phyloP scores from a whole-genome alignment of 2,113 vertebrate species.

The Coreoperca whiteheadi region DNA sequence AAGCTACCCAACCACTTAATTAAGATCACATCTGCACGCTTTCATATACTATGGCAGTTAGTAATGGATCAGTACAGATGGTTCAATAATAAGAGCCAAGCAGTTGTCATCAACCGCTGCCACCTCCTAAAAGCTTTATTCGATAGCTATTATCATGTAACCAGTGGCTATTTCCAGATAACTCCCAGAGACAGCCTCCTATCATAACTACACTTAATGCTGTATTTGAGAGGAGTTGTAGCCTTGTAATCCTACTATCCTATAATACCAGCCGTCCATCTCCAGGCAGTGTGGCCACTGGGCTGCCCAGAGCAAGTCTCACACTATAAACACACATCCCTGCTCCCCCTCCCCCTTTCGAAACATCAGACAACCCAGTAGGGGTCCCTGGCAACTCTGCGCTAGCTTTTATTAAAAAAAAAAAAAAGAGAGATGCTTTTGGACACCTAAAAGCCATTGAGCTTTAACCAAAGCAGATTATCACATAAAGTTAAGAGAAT shows the following conservation, averaged over 20 bases:
- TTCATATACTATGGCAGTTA: conserved; percentile 64
- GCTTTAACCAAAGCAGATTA: conserved; percentile 61
- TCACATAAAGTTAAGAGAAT: conserved; percentile 39
- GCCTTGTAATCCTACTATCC: conserved; percentile 81
- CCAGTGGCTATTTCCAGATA: conserved; percentile 80
- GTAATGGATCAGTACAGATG: conserved; percentile 60
- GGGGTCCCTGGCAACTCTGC: conserved; percentile 53
- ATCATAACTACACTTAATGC: conserved; percentile 79
- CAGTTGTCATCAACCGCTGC: conserved; percentile 67
- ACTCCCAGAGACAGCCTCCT: conserved; percentile 74
- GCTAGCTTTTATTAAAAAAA: conserved; percentile 6
- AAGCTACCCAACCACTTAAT: conserved; percentile 68
- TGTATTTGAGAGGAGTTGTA: conserved; percentile 72
- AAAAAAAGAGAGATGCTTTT: conserved; percentile 16
- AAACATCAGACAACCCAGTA: conserved; percentile 50
- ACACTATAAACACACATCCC: conserved; percentile 55
- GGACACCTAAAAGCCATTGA: conserved; percentile 46
- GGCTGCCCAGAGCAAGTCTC: conserved; percentile 68
- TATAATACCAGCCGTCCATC: conserved; percentile 79
- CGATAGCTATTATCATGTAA: conserved; percentile 76
- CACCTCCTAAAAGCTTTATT: conserved; percentile 76
- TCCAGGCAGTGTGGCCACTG: conserved; percentile 52
- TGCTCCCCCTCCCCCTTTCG: not conserved
- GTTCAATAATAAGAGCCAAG: conserved; percentile 72
- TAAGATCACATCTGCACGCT: conserved; percentile 71